A percentile compares a stretch with the other conserved stretches of the same genome.
Evolutionary conservation across 2,113 vertebrate species (phyloP).

Genomic region (Lophochroa leadbeateri): DNA sequence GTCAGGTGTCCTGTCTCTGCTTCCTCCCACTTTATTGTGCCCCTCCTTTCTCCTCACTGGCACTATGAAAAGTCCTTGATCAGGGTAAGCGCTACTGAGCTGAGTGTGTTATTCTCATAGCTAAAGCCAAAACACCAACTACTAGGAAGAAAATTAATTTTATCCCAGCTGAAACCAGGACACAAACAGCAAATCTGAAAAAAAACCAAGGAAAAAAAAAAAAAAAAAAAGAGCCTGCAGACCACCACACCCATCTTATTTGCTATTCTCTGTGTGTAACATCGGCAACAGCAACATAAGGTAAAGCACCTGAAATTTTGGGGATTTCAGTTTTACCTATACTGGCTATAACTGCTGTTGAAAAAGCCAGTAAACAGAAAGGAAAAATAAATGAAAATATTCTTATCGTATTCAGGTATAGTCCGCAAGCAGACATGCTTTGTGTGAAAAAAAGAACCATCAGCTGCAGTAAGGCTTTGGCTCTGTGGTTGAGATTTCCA

Average conservation of each 20-base stretch:
- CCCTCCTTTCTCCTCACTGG: neutral
- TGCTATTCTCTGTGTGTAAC: neutral
- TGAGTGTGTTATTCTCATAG: no score
- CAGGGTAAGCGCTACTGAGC: no score
- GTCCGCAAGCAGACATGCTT: neutral
- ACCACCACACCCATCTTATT: neutral
- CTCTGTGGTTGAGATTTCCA: neutral
- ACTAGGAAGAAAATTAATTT: no score
- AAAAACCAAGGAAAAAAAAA: neutral
- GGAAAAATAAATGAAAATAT: neutral
- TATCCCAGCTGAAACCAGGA: no score
- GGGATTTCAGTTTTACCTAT: neutral
- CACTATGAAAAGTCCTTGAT: no score
- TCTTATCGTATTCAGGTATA: neutral
- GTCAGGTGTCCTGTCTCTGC: neutral
- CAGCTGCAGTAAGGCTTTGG: neutral
- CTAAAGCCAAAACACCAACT: no score
- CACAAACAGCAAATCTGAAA: neutral
- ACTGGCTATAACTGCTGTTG: neutral
- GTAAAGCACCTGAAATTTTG: conserved; percentile 1
- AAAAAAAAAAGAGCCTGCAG: neutral
- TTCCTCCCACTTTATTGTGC: neutral
- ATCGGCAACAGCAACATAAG: neutral
- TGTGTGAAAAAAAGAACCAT: neutral
- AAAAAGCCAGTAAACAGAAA: conserved; percentile 31